These are phyloP conservation scores for Acanthoscelides obtectus DNA, from an alignment of 2,888 invertebrate species.

Conservation along the genomic window DNA sequence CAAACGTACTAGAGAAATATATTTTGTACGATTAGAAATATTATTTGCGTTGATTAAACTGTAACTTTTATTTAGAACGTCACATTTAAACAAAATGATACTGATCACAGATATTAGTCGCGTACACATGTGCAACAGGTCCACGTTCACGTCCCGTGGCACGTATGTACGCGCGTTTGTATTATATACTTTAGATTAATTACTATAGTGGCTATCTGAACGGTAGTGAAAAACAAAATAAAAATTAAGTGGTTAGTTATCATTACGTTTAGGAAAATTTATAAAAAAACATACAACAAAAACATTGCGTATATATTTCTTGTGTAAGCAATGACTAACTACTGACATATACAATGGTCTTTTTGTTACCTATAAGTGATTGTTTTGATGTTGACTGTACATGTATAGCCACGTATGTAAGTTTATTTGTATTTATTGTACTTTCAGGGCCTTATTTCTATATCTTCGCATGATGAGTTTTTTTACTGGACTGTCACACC, in stretches of 20 bases:
- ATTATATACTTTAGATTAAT: neutral
- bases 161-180: neutral
- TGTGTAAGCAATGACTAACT: neutral
- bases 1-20: neutral
- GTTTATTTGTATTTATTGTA: neutral
- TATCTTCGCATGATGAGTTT: no score
- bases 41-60: neutral
- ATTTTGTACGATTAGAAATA: neutral
- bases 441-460: neutral
- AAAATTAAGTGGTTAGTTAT: neutral
- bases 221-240: neutral
- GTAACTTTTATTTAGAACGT: neutral
- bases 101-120: neutral
- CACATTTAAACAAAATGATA: neutral
- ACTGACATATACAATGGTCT: neutral
- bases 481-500: no score
- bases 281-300: neutral
- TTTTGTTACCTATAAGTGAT: neutral
- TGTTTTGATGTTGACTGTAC: neutral
- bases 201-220: neutral
- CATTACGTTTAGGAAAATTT: neutral
- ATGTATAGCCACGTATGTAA: neutral
- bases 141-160: neutral
- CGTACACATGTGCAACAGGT: neutral
- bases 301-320: neutral